Conservation (phyloP, 2,888 invertebrate genomes). For the Leucophenga maculata region DNA sequence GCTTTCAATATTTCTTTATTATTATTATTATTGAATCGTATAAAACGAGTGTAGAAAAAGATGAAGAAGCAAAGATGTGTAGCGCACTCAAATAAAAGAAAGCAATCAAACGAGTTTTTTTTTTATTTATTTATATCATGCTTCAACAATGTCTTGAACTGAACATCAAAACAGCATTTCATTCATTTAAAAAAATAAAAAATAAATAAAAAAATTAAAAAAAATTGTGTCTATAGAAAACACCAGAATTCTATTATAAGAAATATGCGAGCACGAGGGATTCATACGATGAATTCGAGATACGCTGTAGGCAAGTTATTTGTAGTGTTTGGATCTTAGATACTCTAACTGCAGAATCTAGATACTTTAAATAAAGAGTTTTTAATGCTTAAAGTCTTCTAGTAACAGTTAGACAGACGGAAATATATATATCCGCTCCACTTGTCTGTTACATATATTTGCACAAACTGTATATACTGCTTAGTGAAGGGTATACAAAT, state of each 20-base stretch:
- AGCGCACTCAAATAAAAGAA: not conserved
- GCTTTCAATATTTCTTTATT: slow-evolving; percentile 3
- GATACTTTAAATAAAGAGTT: too few species aligned
- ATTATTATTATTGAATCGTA: not conserved
- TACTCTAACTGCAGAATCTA: too few species aligned
- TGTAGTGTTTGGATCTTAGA: too few species aligned
- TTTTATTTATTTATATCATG: not conserved
- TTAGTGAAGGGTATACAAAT: too few species aligned
- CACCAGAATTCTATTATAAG: too few species aligned
- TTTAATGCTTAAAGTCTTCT: too few species aligned
- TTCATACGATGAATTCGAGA: too few species aligned
- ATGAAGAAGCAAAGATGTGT: not conserved
- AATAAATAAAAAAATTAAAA: not conserved
- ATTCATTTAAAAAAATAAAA: not conserved
- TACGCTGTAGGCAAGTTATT: too few species aligned
- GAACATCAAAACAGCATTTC: not conserved
- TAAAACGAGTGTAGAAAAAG: not conserved
- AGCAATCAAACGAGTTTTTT: slow-evolving; percentile 18
- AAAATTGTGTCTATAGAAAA: too few species aligned
- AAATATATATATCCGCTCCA: too few species aligned
- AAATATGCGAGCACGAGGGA: not conserved
- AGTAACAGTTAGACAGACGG: too few species aligned
- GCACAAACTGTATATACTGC: not conserved
- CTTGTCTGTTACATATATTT: not conserved
- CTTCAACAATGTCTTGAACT: not conserved